Conservation (phyloP, 2,797 vertebrate species). For the Chelidonichthys spinosus region DNA sequence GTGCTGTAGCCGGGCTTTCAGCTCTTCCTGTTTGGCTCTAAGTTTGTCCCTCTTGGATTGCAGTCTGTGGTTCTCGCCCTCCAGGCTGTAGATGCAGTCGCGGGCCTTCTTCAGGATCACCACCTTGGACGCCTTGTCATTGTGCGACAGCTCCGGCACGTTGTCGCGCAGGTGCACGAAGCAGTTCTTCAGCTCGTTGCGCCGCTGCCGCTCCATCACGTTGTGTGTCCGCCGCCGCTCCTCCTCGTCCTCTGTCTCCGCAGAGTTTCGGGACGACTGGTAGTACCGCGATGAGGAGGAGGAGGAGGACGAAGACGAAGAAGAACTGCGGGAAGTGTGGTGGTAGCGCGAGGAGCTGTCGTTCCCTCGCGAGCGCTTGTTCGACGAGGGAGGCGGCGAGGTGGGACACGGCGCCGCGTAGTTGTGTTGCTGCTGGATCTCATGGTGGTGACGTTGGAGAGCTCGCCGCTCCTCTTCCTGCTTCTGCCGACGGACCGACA, state of each 20-base stretch:
- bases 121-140: slow-evolving; percentile 88
- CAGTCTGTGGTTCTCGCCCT: slow-evolving; percentile 71
- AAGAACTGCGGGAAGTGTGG: slow-evolving; percentile 54
- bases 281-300: slow-evolving; percentile 33
- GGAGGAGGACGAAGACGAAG: not conserved
- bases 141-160: slow-evolving; percentile 85
- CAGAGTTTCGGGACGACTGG: slow-evolving; percentile 41
- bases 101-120: slow-evolving; percentile 86
- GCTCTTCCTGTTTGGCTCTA: slow-evolving; percentile 71
- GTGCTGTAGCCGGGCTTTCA: slow-evolving; percentile 73
- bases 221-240: slow-evolving; percentile 86
- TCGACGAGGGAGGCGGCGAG: slow-evolving; percentile 65
- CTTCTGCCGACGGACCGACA: slow-evolving; percentile 56
- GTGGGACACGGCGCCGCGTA: slow-evolving; percentile 85
- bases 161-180: slow-evolving; percentile 84
- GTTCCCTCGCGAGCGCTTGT: slow-evolving; percentile 71
- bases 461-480: slow-evolving; percentile 71
- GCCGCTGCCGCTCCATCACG: slow-evolving; percentile 87
- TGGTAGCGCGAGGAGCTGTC: slow-evolving; percentile 56
- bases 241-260: slow-evolving; percentile 83
- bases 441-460: slow-evolving; percentile 74
- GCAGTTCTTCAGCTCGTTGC: slow-evolving; percentile 88
- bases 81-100: slow-evolving; percentile 82
- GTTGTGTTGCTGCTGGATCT: slow-evolving; percentile 88
- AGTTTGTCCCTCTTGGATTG: slow-evolving; percentile 71